Base-by-base conservation (phyloP, 2,797 vertebrate species). In the Sebastes ruberrimus region DNA sequence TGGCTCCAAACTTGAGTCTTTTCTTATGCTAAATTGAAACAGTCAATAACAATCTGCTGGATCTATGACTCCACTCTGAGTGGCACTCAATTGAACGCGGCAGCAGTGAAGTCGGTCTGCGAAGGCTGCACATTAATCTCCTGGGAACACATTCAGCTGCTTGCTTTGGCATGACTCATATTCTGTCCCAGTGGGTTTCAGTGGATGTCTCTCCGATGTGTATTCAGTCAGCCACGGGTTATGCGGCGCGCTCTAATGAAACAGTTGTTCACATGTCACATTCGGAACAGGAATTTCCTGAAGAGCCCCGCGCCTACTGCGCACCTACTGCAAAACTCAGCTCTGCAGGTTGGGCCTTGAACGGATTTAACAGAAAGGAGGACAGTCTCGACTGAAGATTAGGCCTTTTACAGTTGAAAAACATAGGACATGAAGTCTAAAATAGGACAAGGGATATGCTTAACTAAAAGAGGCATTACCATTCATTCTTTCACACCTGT, bases 271-370 rank as follows among this genome's bases (percentile, higher is more conserved):
- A 56, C 63, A 74, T 70, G 81, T 85, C 87, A 82, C 73, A 74
- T 69, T 75, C 57, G 80, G 82, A 87, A 93, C 81, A 84, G 80
- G 87, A 88, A 85, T 88, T 89, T 90, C 87, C 72, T 86, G 89
- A 90, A 88, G 88, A 74, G 68, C 42, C 11, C 53, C 35, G 57
- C 2, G 30, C 61, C 61, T 84, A 42, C 23, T 71, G 63, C 16
- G 0, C 23, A 61, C 33, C 75, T 33, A 33, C 32, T 64, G 59
- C 6, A 10, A 65, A 59, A 23, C 49, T 75, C 56, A 65, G 80
- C 59, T 56, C 46, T 33, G 35, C 71, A 66, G 65, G 85, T 87
- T 80, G 70, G 62, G 79, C 78, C 72, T 75, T 82, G 49, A 87
- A 78, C 7, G 22, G 65, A 65, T 71, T 57, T 61, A 63, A 14